Evolutionary conservation across 2,113 vertebrate species (phyloP), one percentile per base, ranked within the genome.

Genomic region (Rhodinocichla rosea): DNA sequence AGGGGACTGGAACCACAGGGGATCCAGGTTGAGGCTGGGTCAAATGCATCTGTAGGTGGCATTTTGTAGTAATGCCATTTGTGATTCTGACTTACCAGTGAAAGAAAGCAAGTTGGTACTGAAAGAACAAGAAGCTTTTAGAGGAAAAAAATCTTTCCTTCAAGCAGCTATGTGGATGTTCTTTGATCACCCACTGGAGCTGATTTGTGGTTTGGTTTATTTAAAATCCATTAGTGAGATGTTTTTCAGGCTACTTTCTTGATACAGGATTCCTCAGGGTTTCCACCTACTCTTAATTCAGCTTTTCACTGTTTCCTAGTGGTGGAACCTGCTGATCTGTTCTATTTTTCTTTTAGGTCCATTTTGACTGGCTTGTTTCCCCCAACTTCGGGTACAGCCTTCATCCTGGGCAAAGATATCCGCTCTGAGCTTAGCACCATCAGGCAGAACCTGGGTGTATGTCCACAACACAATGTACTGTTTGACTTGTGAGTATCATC

Each of bases 331-430:
- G 33, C 24, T 92, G 49, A 45, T n/a, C 9, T 71, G 9, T 53
- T 73, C 23, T 42, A 4, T 92, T 78, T 97, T 53, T 89, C 45
- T 47, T 57, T 92, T 94, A 99, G 99, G 99, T 99, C 99, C 30
- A 99, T 99, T 95, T 98, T 99, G 82, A 99, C 99, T 2, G 99
- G 99, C 9, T 96, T 99, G 81, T 99, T 99, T 73, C 99, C 99
- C 2, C 99, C 99, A 8, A 99, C 99, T 37, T 99, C 98, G 0
- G 99, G 99, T 14, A 99, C 99, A 8, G 99, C 99, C 68, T 99
- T 99, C 95, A 99, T 99, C 90, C 97, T 99, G 95, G 99, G 99
- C 52, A 98, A 98, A 97, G 99, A 99, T 95, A 99, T 99, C 93
- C 98, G 99, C 62, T 98, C 98, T 0, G 99, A 99, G 76, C 98